Percentiles rank a stretch among this genome's conserved stretches.
Evolutionary conservation across 2,888 invertebrate genomes (phyloP).

Genomic region (Tholera decimalis): DNA sequence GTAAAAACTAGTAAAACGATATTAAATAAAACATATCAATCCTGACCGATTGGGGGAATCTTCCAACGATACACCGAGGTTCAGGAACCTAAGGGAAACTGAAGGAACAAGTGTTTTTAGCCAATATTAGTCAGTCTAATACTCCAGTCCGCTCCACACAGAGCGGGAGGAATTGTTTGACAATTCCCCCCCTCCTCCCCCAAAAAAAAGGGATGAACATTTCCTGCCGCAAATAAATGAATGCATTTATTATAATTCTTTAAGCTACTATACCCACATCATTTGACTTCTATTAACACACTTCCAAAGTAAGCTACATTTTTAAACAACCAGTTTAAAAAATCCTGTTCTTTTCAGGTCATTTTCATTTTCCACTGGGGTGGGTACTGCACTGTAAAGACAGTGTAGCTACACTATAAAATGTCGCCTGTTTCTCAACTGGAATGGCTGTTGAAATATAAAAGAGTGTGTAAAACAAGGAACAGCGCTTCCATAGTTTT

Average conservation of each 20-base stretch:
- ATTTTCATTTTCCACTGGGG: conserved; percentile 65
- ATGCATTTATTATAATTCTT: background rate
- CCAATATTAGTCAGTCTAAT: too few species aligned
- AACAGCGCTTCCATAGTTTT: conserved; percentile 82
- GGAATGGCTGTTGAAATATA: conserved; percentile 83
- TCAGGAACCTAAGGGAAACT: too few species aligned
- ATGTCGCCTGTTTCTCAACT: conserved; percentile 73
- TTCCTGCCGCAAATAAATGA: too few species aligned
- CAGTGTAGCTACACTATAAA: conserved; percentile 69
- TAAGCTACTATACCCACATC: background rate
- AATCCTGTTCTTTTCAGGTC: conserved; percentile 45
- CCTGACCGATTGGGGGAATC: too few species aligned
- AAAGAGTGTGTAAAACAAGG: conserved; percentile 86
- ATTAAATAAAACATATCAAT: too few species aligned
- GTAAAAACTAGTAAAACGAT: too few species aligned
- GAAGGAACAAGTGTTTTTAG: too few species aligned
- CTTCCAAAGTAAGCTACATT: background rate
- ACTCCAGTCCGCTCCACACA: too few species aligned
- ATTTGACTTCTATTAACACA: background rate
- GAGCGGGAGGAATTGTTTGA: too few species aligned
- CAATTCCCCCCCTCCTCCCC: too few species aligned
- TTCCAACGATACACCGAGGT: too few species aligned
- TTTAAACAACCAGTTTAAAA: conserved; percentile 9
- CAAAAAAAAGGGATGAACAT: background rate
- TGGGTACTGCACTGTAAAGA: conserved; percentile 66